These are phyloP conservation scores for Notarius lentiginosus DNA, from an alignment of 2,113 vertebrate genomes.

Conservation along the genomic window DNA sequence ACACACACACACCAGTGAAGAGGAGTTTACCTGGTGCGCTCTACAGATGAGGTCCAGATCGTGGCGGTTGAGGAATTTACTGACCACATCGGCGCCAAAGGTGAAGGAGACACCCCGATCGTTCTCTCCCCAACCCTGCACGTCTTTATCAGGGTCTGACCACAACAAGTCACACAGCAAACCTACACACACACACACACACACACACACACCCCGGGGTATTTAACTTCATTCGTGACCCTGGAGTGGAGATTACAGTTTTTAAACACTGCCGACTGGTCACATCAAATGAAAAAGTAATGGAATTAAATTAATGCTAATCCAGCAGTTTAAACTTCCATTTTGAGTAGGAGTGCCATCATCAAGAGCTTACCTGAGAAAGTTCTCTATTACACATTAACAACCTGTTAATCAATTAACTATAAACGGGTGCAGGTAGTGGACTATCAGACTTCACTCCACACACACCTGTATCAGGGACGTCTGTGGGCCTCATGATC, in stretches of 20 bases:
- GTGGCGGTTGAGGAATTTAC: constrained; percentile 98
- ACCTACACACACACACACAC: constrained; percentile 78
- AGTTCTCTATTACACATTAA: neutral
- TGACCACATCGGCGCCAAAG: constrained; percentile 97
- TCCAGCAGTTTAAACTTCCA: no score
- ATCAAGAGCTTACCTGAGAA: no score
- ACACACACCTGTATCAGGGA: constrained; percentile 82
- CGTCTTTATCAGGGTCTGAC: constrained; percentile 98
- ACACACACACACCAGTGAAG: no score
- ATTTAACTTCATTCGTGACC: neutral
- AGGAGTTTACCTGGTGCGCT: constrained; percentile 87
- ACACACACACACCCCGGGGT: neutral
- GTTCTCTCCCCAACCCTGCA: constrained; percentile 98
- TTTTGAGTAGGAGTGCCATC: no score
- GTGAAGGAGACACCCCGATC: constrained; percentile 98
- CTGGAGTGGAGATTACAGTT: neutral
- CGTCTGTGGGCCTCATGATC: constrained; percentile 90
- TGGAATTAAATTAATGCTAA: neutral
- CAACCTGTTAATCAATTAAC: neutral
- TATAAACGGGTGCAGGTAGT: neutral
- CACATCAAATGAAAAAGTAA: neutral
- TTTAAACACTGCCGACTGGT: neutral
- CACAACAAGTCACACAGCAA: constrained; percentile 96
- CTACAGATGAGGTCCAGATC: constrained; percentile 99
- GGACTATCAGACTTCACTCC: neutral